Conservation (phyloP, 2,113 vertebrate genomes). For the Eurystomus gularis region DNA sequence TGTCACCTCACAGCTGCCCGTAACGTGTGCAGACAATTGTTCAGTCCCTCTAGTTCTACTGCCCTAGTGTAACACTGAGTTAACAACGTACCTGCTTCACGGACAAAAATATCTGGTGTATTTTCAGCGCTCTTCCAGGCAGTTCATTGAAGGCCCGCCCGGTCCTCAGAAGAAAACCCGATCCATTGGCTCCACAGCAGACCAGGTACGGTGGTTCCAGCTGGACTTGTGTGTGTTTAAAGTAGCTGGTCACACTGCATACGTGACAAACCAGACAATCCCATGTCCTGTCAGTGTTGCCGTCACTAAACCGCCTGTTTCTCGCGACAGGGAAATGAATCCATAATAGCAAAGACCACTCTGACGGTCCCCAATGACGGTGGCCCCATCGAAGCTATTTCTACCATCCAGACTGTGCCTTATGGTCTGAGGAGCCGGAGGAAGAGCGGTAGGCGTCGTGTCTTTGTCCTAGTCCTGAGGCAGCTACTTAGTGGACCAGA, state of each 20-base stretch:
- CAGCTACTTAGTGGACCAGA: accelerated
- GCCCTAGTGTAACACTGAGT: accelerated
- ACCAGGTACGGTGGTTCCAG: constrained; percentile 73
- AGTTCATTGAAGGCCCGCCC: constrained; percentile 87
- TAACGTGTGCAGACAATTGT: not conserved
- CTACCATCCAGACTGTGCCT: constrained; percentile 91
- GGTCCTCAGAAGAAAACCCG: constrained; percentile 85
- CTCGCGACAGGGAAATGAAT: constrained; percentile 85
- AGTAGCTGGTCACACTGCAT: not conserved
- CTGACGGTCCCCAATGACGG: constrained; percentile 88
- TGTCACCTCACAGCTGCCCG: not conserved
- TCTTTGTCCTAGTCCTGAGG: not conserved
- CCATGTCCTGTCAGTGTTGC: accelerated
- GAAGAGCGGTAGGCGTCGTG: constrained; percentile 79
- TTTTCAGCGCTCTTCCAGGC: constrained; percentile 88
- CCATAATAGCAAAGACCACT: constrained; percentile 92
- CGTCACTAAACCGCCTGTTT: not conserved
- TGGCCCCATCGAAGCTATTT: constrained; percentile 91
- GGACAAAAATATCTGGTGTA: not conserved
- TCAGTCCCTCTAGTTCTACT: accelerated
- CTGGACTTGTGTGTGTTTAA: not conserved
- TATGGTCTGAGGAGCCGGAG: constrained; percentile 83
- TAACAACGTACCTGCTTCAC: not conserved
- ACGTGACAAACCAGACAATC: not conserved
- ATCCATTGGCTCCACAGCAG: constrained; percentile 81